These are phyloP conservation scores for Mechanitis messenoides DNA, from an alignment of 2,888 invertebrate species.

Conservation along the genomic window DNA sequence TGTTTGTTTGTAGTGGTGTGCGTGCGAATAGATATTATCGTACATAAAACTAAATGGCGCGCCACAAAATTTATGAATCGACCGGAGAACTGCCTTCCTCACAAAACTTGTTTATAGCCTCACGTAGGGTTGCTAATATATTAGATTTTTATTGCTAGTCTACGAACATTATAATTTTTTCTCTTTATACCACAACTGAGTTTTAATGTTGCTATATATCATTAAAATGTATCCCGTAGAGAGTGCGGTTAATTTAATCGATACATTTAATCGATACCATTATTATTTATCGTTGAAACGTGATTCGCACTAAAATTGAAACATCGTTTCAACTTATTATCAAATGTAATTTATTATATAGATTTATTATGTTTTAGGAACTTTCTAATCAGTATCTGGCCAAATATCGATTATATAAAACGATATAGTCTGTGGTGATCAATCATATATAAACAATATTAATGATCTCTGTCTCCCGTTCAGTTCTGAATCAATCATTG, in stretches of 20 bases:
- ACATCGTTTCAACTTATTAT: conserved; percentile 21
- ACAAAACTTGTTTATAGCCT: conserved; percentile 71
- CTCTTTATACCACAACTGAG: conserved; percentile 58
- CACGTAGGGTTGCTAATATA: conserved; percentile 63
- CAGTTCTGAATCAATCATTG: conserved; percentile 58
- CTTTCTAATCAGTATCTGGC: conserved; percentile 42
- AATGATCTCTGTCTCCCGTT: conserved; percentile 56
- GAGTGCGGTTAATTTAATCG: conserved; percentile 56
- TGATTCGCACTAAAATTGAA: conserved; percentile 27
- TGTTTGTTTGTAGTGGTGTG: conserved; percentile 38
- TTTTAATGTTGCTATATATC: conserved; percentile 61
- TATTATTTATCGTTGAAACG: conserved; percentile 47
- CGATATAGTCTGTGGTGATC: conserved; percentile 51
- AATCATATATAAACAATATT: conserved; percentile 62
- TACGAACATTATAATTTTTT: conserved; percentile 62
- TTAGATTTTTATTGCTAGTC: conserved; percentile 56
- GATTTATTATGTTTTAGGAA: conserved; percentile 31
- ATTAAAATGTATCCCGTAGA: conserved; percentile 55
- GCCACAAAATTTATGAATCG: conserved; percentile 72
- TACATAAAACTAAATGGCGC: conserved; percentile 71
- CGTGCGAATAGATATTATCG: conserved; percentile 68
- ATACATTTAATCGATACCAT: conserved; percentile 60
- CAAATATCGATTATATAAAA: conserved; percentile 36
- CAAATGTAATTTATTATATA: conserved; percentile 27
- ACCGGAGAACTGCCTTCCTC: conserved; percentile 68